Evolutionary conservation across 2,797 vertebrate species (phyloP).

Genomic region (Jordanella pulchra): DNA sequence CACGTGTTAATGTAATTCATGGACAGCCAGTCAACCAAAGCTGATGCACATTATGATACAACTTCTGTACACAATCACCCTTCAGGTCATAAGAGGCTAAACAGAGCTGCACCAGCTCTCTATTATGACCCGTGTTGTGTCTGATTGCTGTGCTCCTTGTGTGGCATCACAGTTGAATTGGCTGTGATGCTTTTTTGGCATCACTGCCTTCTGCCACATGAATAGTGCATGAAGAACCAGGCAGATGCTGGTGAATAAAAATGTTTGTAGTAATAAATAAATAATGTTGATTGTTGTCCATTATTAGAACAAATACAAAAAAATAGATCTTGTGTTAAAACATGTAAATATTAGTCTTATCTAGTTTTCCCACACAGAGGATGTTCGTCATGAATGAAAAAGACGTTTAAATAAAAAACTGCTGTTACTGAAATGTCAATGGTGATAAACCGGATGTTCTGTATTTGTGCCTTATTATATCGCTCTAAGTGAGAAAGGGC

Average conservation of each 20-base stretch:
- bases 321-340: constrained; percentile 16
- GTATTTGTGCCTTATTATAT: constrained; percentile 34
- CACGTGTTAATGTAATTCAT: constrained; percentile 32
- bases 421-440: constrained; percentile 18
- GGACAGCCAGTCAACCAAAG: constrained; percentile 29
- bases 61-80: constrained; percentile 25
- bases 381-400: constrained; percentile 20
- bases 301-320: constrained; percentile 31
- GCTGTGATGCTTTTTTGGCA: constrained; percentile 1
- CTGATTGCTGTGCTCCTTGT: constrained; percentile 24
- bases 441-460: constrained; percentile 39
- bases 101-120: constrained; percentile 5
- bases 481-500: constrained; percentile 55
- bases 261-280: constrained; percentile 69
- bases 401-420: constrained; percentile 40
- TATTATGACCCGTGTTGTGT: constrained; percentile 25
- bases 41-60: constrained; percentile 37
- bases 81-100: constrained; percentile 13
- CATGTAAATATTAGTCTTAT: constrained; percentile 20
- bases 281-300: constrained; percentile 49
- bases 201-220: constrained; percentile 58
- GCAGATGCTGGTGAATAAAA: constrained; percentile 76
- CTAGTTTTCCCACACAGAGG: constrained; percentile 9
- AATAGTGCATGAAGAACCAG: constrained; percentile 70
- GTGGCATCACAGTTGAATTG: constrained; percentile 34